Base-by-base conservation (phyloP, 2,888 invertebrate genomes). In the Halictus quadricinctus region DNA sequence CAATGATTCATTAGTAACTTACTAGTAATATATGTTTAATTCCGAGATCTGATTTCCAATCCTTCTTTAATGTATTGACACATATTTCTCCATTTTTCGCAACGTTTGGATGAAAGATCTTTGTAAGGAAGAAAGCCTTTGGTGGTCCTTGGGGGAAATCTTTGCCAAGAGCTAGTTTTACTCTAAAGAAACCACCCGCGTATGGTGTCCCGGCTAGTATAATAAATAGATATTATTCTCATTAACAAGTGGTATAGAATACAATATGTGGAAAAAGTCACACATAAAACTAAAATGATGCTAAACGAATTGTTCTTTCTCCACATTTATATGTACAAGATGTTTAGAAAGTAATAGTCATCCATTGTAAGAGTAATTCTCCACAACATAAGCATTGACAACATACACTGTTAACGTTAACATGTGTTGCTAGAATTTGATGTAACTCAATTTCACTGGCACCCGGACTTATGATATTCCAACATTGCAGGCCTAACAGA, bases 91-190 rank as follows among this genome's bases (percentile, higher is more conserved):
- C 99, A 95, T 97, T 98, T 85, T 96, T 95, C 75, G 99, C 97
- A 91, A 99, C 99, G 96, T 99, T 99, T 46, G 99, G 99, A 95
- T 99, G 99, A 95, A 99, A 99, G 94, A 99, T 98, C 96, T 98
- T 98, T 79, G 99, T 99, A 86, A 98, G 95, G 95, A 99, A 99
- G 95, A 96, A 97, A 81, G 98, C 99, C 95, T 98, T 98, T 73
- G 99, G 99, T 89, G 99, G 98, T 91, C 97, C 96, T 91, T 97
- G 96, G 15, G 99, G 99, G 95, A 98, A 99, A 95, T 98, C 98
- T 95, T 98, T 98, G 21, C 98, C 98, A 83, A 99, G 96, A 87
- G 97, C 97, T 90, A 99, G 95, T 95, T 98, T 98, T 87, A 99
- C 97, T 94, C 97, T 97, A 95, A 99, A 99, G 90, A 97, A 95